Percentiles rank a stretch among this genome's conserved stretches.
Conservation (phyloP, 2,797 vertebrate genomes). For the Moxostoma hubbsi region DNA sequence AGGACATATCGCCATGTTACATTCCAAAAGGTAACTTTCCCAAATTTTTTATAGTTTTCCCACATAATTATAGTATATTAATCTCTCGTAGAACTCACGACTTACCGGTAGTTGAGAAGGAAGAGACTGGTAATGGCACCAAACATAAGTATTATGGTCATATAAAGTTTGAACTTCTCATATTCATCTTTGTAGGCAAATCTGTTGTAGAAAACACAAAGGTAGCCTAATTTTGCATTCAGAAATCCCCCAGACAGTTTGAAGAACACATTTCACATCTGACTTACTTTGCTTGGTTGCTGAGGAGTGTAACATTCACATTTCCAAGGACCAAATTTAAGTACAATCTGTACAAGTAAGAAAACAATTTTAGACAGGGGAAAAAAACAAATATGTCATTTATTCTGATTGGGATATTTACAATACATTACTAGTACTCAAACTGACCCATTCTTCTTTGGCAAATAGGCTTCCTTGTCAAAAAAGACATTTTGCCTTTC, state of each 20-base stretch:
- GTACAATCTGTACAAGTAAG: conserved; percentile 83
- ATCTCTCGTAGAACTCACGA: not conserved
- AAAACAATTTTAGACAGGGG: not conserved
- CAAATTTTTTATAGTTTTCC: not conserved
- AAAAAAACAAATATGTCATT: not conserved
- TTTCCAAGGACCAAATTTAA: conserved; percentile 95
- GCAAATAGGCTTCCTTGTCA: conserved; percentile 98
- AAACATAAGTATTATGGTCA: conserved; percentile 96
- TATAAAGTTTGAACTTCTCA: conserved; percentile 97
- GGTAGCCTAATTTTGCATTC: not conserved
- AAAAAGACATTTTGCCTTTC: conserved; percentile 93
- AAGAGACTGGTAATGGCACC: conserved; percentile 93
- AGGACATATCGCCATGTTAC: not conserved
- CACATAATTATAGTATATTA: not conserved
- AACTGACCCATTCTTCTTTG: conserved; percentile 93
- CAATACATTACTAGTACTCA: not conserved
- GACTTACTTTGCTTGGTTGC: conserved; percentile 95
- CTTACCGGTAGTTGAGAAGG: conserved; percentile 92
- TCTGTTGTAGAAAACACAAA: conserved; percentile 67
- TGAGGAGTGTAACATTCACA: conserved; percentile 96
- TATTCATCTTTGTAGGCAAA: conserved; percentile 99
- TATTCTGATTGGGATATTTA: too few species aligned
- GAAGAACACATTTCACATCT: not conserved
- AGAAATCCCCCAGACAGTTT: not conserved
- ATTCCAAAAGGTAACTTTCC: not conserved